Percentiles rank a stretch among this genome's conserved stretches.
phyloP scores from a whole-genome alignment of 2,888 invertebrate species.

The Tetragonisca angustula region DNA sequence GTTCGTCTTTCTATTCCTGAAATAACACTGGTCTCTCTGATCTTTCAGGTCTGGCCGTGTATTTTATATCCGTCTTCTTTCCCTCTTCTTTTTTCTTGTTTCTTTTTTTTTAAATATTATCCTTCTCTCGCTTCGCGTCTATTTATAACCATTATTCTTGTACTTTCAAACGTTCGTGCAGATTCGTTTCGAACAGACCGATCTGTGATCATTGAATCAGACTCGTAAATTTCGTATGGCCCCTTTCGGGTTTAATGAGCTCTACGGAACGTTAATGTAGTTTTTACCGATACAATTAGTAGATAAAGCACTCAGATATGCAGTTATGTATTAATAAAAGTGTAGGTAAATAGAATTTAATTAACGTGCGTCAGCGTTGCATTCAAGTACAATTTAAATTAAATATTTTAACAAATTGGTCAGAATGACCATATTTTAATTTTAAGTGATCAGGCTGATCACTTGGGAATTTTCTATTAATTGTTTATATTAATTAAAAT shows the following conservation, averaged over 20 bases:
- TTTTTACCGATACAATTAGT: neutral
- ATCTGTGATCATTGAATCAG: neutral
- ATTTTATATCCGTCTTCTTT: too few relatives aligned
- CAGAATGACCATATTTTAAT: too few relatives aligned
- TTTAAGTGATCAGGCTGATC: too few relatives aligned
- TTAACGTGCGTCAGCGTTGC: neutral
- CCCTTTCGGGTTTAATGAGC: neutral
- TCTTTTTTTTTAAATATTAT: neutral
- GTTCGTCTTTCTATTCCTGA: constrained; percentile 12
- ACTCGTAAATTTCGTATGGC: neutral
- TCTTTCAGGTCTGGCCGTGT: neutral
- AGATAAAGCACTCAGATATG: neutral
- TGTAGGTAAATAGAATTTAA: neutral
- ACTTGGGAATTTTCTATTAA: too few relatives aligned
- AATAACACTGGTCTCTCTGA: constrained; percentile 8
- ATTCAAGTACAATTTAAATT: too few relatives aligned
- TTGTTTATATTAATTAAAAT: too few relatives aligned
- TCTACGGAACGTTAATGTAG: neutral
- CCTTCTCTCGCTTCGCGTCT: neutral
- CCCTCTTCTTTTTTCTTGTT: too few relatives aligned
- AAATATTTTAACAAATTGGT: too few relatives aligned
- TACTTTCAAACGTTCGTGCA: too few relatives aligned
- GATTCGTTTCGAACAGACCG: neutral
- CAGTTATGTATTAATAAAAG: neutral
- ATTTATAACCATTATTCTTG: neutral